Conservation (phyloP, 1,140 invertebrate species). For the Mya arenaria region DNA sequence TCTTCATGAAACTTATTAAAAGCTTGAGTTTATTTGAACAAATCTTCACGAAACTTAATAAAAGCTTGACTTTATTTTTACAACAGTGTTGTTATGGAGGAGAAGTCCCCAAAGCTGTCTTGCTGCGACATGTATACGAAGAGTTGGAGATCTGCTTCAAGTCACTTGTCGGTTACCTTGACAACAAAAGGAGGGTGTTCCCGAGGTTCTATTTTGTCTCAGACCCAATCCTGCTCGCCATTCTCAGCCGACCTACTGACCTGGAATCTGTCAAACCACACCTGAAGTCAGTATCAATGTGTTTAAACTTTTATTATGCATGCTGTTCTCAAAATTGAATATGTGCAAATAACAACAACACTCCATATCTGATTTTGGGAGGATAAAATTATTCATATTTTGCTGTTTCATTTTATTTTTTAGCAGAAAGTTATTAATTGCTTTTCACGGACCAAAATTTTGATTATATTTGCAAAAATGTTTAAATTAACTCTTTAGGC, state of each 20-base stretch:
- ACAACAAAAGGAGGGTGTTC: constrained; percentile 79
- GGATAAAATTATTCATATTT: too few species aligned
- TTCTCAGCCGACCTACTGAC: constrained; percentile 78
- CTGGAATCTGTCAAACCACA: constrained; percentile 78
- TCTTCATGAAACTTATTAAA: too few species aligned
- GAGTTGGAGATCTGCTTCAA: constrained; percentile 81
- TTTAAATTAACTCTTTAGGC: too few species aligned
- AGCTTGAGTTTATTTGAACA: too few species aligned
- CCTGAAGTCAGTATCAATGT: constrained; percentile 71
- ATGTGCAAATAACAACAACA: neutral
- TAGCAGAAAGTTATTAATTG: too few species aligned
- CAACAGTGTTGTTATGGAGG: constrained; percentile 80
- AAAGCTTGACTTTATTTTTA: too few species aligned
- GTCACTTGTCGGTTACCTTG: constrained; percentile 78
- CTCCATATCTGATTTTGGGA: neutral
- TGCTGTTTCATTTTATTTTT: too few species aligned
- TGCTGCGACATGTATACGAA: constrained; percentile 79
- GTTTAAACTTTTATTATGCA: neutral
- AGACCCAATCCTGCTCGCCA: constrained; percentile 77
- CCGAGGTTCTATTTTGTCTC: constrained; percentile 80
- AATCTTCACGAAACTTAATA: too few species aligned
- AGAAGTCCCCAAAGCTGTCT: constrained; percentile 78
- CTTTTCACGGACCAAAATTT: too few species aligned
- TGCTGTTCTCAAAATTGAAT: neutral
- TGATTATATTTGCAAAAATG: too few species aligned